phyloP scores from a whole-genome alignment of 2,113 vertebrate genomes.

The Myodes glareolus region DNA sequence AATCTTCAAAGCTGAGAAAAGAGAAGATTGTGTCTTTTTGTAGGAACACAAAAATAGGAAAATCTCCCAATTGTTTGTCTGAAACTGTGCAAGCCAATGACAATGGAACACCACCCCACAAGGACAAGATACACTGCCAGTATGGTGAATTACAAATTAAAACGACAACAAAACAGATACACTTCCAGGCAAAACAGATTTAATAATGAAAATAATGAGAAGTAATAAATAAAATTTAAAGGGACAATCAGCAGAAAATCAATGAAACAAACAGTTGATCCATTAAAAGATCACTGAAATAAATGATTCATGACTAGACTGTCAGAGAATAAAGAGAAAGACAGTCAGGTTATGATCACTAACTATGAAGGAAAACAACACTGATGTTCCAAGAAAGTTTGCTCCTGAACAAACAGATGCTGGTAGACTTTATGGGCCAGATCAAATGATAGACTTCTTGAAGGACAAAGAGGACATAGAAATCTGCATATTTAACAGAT shows the following conservation, averaged over 20 bases:
- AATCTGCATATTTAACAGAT: not conserved
- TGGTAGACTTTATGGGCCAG: not conserved
- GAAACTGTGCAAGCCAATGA: not conserved
- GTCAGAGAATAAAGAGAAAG: not conserved
- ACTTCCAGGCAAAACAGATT: not conserved
- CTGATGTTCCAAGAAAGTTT: not conserved
- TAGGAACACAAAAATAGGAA: not conserved
- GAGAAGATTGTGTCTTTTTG: not conserved
- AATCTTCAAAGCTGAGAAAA: not conserved
- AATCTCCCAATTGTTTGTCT: not conserved
- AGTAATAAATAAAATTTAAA: not conserved
- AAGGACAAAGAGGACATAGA: not conserved
- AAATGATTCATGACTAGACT: not conserved
- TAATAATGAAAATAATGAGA: not conserved
- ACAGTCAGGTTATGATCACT: not conserved
- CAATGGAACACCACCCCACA: not conserved
- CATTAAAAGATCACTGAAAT: not conserved
- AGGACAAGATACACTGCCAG: not conserved
- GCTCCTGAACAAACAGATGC: not conserved
- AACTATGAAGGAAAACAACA: not conserved
- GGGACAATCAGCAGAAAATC: not conserved
- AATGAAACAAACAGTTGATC: not conserved
- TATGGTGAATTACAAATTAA: not conserved
- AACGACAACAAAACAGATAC: not conserved
- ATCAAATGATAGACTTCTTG: not conserved